phyloP scores from a whole-genome alignment of 2,797 vertebrate genomes.

The Cirrhinus molitorella region DNA sequence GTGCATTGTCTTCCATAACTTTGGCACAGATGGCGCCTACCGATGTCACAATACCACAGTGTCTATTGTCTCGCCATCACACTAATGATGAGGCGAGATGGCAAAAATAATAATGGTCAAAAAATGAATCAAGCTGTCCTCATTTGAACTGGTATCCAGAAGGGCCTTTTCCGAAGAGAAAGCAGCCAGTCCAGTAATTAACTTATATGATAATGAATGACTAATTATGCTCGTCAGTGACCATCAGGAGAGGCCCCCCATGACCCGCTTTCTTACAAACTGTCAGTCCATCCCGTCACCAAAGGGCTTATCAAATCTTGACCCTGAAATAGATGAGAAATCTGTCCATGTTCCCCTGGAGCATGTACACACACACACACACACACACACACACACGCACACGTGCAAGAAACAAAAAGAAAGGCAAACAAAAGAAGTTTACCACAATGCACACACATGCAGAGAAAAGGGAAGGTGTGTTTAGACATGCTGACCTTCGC shows the following conservation, averaged over 20 bases:
- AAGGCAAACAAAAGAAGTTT: constrained; percentile 37
- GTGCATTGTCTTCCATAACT: constrained; percentile 77
- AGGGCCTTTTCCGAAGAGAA: constrained; percentile 85
- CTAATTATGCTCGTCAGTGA: constrained; percentile 77
- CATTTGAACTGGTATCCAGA: constrained; percentile 78
- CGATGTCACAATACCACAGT: constrained; percentile 73
- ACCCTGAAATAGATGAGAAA: constrained; percentile 77
- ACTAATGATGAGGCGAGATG: constrained; percentile 73
- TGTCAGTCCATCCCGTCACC: constrained; percentile 79
- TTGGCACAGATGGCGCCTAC: constrained; percentile 81
- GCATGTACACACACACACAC: constrained; percentile 14
- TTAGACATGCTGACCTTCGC: constrained; percentile 57
- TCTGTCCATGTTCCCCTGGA: constrained; percentile 50
- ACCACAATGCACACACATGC: constrained; percentile 40
- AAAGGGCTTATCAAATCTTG: constrained; percentile 79
- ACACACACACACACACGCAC: constrained; percentile 9
- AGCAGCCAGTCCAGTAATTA: constrained; percentile 79
- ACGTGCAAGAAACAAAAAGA: constrained; percentile 14
- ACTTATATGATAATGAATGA: constrained; percentile 82
- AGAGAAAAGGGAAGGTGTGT: constrained; percentile 49
- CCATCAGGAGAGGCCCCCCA: constrained; percentile 66
- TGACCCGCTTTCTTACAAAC: constrained; percentile 84
- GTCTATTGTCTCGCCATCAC: constrained; percentile 79
- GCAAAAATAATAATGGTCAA: constrained; percentile 61
- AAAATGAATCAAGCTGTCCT: constrained; percentile 61